Evolutionary conservation across 1,140 invertebrate species (phyloP), one percentile per base, ranked within the genome.

Genomic region (Drosophila funebris): DNA sequence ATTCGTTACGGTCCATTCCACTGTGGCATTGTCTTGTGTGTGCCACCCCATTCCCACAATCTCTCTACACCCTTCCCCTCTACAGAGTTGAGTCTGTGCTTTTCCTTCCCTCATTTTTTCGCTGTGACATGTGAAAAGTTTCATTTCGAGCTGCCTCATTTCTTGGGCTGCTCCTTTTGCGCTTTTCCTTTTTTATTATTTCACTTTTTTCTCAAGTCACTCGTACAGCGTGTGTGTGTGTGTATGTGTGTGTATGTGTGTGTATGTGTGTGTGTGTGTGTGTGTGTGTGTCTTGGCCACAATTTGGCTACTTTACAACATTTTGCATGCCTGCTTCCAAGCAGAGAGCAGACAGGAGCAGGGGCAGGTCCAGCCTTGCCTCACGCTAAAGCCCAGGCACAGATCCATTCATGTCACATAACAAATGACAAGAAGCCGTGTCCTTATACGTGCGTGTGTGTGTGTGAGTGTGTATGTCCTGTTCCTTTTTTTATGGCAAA

Each of bases 91-190:
- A 27, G 24, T n/a, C 13, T 9, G 29, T 37, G 14, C 36, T 18
- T 18, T 43, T 7, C n/a, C 7, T 13, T 18, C 4, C 36, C 13
- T 18, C 18, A 14, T 6, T 52, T 29, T 39, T 8, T 14, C 24
- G 50, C 63, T 85, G 39, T 67, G 81, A 80, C 80, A 85, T 84
- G 81, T 85, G 80, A 85, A 85, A 80, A 80, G 77, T 85, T 77
- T 76, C 56, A 52, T 76, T 48, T 66, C 37, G 39, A 41, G 39
- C 27, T 54, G 52, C 22, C 20, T 54, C 61, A 53, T 54, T 44
- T 54, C 67, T 61, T 53, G 24, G 52, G 53, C 39, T 39, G 43
- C 27, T 39, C 39, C 56, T 46, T 58, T 48, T 63, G 43, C 18
- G 3, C 8, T n/a, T 27, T 66, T 50, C 22, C 18, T 31, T 39